Conservation (phyloP, 2,797 vertebrate genomes). For the Benthosema pterotum region DNA sequence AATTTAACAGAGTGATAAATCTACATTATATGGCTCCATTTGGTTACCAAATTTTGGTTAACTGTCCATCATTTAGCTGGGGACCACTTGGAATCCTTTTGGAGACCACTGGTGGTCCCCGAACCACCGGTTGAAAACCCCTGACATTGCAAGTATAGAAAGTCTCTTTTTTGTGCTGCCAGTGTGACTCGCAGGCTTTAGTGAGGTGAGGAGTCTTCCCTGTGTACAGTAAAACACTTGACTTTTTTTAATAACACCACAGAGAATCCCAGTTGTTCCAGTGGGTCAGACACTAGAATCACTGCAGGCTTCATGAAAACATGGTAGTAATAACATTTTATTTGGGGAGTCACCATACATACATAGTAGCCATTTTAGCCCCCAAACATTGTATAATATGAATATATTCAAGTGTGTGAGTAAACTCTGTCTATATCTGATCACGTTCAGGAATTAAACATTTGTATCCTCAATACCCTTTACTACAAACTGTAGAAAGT, state of each 20-base stretch:
- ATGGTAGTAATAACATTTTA: conserved; percentile 4
- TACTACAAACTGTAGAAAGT: background rate
- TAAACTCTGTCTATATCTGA: conserved; percentile 20
- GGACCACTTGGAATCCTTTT: no score
- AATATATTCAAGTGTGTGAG: conserved; percentile 27
- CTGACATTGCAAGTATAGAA: no score
- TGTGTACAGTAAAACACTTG: conserved; percentile 28
- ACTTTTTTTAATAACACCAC: background rate
- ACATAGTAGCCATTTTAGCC: conserved; percentile 3
- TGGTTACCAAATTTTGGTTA: no score
- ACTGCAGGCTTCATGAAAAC: conserved; percentile 2
- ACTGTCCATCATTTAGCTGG: no score
- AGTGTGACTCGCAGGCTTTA: conserved; percentile 47
- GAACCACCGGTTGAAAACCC: no score
- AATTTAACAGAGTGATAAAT: no score
- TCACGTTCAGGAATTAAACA: conserved; percentile 5
- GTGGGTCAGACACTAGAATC: conserved; percentile 1
- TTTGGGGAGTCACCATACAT: background rate
- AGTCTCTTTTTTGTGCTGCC: background rate
- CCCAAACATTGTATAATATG: conserved; percentile 19
- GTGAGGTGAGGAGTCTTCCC: conserved; percentile 35
- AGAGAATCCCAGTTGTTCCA: conserved; percentile 1
- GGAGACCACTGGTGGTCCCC: no score
- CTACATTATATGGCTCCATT: no score
- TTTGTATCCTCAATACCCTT: conserved; percentile 10